These are phyloP conservation scores for Pantelozetes paolii DNA, from an alignment of 2,888 invertebrate genomes.

Conservation along the genomic window DNA sequence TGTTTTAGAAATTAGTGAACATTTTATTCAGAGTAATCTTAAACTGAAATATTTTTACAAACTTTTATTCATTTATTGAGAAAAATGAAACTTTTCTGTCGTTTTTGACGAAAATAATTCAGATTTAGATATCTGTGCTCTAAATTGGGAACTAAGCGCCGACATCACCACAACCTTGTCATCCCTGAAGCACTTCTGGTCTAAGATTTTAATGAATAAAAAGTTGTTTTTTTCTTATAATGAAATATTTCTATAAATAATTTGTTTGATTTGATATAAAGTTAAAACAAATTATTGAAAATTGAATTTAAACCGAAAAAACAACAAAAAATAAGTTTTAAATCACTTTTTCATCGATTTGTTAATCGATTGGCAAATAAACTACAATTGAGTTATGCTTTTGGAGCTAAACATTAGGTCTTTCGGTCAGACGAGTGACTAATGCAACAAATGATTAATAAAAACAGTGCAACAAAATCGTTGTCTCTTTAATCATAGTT, in stretches of 20 bases:
- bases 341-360: too few species aligned
- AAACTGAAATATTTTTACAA: too few species aligned
- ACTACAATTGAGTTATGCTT: neutral
- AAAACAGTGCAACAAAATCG: neutral
- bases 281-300: neutral
- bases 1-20: too few species aligned
- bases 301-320: too few species aligned
- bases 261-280: neutral
- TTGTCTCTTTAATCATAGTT: neutral
- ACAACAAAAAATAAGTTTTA: neutral
- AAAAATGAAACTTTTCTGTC: too few species aligned
- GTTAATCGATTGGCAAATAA: neutral
- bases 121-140: too few species aligned
- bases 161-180: conserved; percentile 1
- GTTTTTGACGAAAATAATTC: too few species aligned
- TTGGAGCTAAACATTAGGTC: neutral
- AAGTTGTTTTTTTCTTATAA: neutral
- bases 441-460: neutral
- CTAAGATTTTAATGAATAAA: neutral
- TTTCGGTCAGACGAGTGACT: conserved; percentile 10
- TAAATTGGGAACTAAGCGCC: neutral
- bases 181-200: neutral
- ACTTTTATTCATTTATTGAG: too few species aligned
- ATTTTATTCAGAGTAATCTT: too few species aligned
- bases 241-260: neutral